Percentiles rank a stretch among this genome's conserved stretches.
These are phyloP conservation scores for Lasioglossum baleicum DNA, from an alignment of 1,140 invertebrate genomes.

Conservation along the genomic window DNA sequence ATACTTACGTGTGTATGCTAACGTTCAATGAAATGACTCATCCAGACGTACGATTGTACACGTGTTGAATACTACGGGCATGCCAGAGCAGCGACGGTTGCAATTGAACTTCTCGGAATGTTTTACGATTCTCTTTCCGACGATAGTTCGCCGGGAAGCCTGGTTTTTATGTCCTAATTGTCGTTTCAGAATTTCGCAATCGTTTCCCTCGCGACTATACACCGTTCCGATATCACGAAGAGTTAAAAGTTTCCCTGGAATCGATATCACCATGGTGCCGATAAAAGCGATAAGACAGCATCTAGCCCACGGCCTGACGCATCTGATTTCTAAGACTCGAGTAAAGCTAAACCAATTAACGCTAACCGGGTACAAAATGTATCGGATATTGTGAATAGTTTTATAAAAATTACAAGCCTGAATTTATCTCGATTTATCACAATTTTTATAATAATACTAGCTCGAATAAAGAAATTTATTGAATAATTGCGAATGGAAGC, in stretches of 20 bases:
- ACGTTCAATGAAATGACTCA: conserved; percentile 60
- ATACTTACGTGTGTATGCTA: neutral
- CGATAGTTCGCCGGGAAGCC: conserved; percentile 3
- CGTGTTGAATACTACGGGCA: conserved; percentile 44
- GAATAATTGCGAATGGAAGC: too few species aligned
- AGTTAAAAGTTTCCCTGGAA: neutral
- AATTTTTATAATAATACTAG: too few species aligned
- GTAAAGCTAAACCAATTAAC: too few species aligned
- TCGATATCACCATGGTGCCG: conserved; percentile 8
- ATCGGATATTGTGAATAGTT: too few species aligned
- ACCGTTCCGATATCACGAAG: too few species aligned
- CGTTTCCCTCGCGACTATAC: neutral
- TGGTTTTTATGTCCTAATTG: neutral
- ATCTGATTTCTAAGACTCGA: neutral
- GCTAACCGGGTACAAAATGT: too few species aligned
- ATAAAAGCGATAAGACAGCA: conserved; percentile 12
- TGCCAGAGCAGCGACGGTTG: conserved; percentile 1
- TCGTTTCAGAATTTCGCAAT: neutral
- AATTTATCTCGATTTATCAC: too few species aligned
- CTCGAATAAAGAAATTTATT: too few species aligned
- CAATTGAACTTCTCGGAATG: conserved; percentile 51
- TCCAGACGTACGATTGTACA: conserved; percentile 34
- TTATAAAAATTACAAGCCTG: too few species aligned
- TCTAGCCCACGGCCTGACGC: neutral
- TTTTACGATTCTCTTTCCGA: neutral